A percentile compares a stretch with the other conserved stretches of the same genome.
phyloP scores from a whole-genome alignment of 2,888 invertebrate species.

The Hymenopus coronatus region DNA sequence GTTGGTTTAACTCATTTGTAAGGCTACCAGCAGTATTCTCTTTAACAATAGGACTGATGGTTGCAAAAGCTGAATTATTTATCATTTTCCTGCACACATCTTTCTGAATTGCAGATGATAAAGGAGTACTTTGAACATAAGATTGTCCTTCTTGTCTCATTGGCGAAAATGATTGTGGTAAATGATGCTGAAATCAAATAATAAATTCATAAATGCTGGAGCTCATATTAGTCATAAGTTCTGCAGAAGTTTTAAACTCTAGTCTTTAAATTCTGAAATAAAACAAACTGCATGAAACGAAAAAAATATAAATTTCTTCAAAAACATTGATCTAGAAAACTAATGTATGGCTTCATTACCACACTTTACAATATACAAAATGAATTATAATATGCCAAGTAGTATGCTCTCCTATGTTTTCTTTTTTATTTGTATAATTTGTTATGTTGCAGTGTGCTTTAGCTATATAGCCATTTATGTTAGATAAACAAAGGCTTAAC shows the following conservation, averaged over 20 bases:
- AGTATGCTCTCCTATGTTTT: no score
- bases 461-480: no score
- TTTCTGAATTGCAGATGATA: neutral
- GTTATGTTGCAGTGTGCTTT: no score
- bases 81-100: neutral
- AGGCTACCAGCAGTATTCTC: neutral
- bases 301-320: no score
- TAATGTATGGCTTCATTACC: no score
- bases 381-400: no score
- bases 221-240: neutral
- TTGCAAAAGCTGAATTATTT: neutral
- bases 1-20: neutral
- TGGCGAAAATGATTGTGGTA: neutral
- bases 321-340: no score
- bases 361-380: no score
- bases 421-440: no score
- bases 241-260: neutral
- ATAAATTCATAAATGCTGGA: neutral
- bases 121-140: slow-evolving; percentile 30
- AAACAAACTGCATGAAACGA: neutral
- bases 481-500: no score
- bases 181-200: slow-evolving; percentile 8
- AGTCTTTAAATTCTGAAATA: neutral
- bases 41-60: slow-evolving; percentile 26
- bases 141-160: neutral